phyloP scores from a whole-genome alignment of 2,888 invertebrate species.

The Aphelenchoides bicaudatus region DNA sequence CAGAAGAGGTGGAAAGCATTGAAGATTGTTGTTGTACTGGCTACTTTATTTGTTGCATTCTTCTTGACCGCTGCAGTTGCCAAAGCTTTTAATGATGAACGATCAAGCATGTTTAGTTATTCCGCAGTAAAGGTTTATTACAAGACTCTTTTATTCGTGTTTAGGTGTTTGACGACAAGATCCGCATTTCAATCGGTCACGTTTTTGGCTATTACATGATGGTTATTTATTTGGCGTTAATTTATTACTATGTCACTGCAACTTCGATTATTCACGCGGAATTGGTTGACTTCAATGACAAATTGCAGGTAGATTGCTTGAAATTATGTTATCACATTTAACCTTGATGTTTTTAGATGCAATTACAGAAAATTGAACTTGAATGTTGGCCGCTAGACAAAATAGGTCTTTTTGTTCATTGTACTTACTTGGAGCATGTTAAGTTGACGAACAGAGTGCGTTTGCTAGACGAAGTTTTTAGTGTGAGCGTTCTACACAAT shows the following conservation, averaged over 20 bases:
- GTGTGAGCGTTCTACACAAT: too few species aligned
- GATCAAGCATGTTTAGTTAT: background rate
- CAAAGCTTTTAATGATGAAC: background rate
- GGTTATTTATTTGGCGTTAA: background rate
- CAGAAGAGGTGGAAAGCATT: background rate
- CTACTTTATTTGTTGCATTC: background rate
- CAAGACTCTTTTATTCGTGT: background rate
- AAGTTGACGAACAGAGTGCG: background rate
- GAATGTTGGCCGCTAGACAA: background rate
- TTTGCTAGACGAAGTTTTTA: background rate
- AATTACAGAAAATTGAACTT: background rate
- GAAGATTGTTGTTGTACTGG: background rate
- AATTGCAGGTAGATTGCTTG: constrained; percentile 1
- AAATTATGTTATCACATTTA: too few species aligned
- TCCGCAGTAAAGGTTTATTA: background rate
- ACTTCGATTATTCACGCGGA: background rate
- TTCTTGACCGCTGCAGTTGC: background rate
- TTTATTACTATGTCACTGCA: background rate
- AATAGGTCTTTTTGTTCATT: background rate
- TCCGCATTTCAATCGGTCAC: background rate
- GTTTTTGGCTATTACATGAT: background rate
- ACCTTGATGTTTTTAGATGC: too few species aligned
- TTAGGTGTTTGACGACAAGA: background rate
- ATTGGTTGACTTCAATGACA: background rate
- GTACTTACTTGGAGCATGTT: background rate